Conservation (phyloP, 2,888 invertebrate genomes). For the Ochropacha duplaris region DNA sequence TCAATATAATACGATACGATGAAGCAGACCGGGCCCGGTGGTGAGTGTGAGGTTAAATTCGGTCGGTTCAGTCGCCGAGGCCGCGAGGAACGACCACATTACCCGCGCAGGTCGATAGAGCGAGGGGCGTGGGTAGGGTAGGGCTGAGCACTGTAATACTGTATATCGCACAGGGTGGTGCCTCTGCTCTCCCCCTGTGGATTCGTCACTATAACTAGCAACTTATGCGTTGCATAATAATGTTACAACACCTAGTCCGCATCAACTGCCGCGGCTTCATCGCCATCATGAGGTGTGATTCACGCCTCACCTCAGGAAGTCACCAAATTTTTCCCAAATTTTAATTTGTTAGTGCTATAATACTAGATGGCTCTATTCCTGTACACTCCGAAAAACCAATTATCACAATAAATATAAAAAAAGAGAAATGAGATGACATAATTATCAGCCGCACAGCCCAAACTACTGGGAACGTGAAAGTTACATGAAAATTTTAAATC, state of each 20-base stretch:
- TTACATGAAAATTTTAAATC: too few species aligned
- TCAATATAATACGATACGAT: background rate
- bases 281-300: too few species aligned
- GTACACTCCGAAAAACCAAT: too few species aligned
- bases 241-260: conserved; percentile 32
- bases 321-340: too few species aligned
- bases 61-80: conserved; percentile 56
- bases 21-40: background rate
- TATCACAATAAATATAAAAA: too few species aligned
- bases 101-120: conserved; percentile 80
- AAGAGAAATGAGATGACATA: too few species aligned
- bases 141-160: conserved; percentile 45
- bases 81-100: conserved; percentile 54
- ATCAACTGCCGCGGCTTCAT: conserved; percentile 6
- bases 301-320: too few species aligned
- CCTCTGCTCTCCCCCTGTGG: conserved; percentile 75
- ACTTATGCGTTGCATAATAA: conserved; percentile 67
- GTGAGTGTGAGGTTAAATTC: conserved; percentile 37
- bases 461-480: too few species aligned
- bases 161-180: conserved; percentile 64
- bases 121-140: conserved; percentile 71
- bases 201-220: conserved; percentile 45
- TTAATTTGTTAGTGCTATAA: too few species aligned
- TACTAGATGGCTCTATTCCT: too few species aligned
- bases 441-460: too few species aligned